Evolutionary conservation across 2,113 vertebrate species (phyloP).

Genomic region (Tetrax tetrax): DNA sequence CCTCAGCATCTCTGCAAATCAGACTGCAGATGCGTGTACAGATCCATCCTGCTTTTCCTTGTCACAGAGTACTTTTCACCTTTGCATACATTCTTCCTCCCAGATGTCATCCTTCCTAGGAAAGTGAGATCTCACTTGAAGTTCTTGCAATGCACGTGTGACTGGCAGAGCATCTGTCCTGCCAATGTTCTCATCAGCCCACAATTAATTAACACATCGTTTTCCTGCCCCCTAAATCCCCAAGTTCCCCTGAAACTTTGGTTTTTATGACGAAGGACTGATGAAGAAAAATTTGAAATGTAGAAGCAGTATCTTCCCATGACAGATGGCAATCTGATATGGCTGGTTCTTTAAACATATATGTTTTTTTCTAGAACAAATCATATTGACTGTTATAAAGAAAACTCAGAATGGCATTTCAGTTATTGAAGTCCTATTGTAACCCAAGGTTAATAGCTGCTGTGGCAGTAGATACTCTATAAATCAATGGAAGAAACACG

Average conservation of each 20-base stretch:
- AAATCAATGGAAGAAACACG: conserved; percentile 45
- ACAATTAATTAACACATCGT: neutral
- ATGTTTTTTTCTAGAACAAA: neutral
- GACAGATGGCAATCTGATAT: neutral
- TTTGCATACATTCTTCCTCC: neutral
- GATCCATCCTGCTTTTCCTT: neutral
- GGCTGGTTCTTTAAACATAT: neutral
- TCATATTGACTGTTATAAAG: neutral
- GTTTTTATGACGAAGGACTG: neutral
- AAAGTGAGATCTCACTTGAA: conserved; percentile 19
- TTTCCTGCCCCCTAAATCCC: neutral
- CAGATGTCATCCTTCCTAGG: neutral
- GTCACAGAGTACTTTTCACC: neutral
- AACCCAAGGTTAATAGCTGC: conserved; percentile 45
- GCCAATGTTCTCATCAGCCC: neutral
- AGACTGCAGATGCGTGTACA: neutral
- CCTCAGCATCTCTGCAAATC: neutral
- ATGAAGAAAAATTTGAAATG: neutral
- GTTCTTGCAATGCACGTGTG: neutral
- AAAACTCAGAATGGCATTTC: conserved; percentile 29
- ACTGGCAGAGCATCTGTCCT: conserved; percentile 38
- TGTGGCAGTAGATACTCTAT: conserved; percentile 34
- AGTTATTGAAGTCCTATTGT: conserved; percentile 39
- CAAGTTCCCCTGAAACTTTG: neutral
- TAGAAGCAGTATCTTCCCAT: neutral